phyloP scores from a whole-genome alignment of 2,888 invertebrate genomes.

The Lumbricus terrestris region DNA sequence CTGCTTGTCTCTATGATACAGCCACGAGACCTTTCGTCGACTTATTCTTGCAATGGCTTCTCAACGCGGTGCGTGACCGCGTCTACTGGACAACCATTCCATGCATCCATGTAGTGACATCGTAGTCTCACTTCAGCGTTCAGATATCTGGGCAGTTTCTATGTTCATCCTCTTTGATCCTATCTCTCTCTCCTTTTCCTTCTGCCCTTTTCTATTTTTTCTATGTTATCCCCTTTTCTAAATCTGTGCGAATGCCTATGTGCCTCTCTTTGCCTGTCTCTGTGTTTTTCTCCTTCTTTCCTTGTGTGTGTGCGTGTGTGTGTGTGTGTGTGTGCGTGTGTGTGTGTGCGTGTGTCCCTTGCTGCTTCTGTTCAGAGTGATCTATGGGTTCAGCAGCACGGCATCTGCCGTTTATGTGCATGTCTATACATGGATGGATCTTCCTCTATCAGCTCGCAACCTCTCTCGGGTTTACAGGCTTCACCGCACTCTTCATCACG shows the following conservation, averaged over 20 bases:
- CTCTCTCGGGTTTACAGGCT: neutral
- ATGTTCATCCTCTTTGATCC: neutral
- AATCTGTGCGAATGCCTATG: neutral
- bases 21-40: neutral
- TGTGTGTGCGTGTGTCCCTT: no score
- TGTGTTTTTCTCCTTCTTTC: neutral
- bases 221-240: neutral
- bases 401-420: neutral
- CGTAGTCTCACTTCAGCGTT: neutral
- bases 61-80: neutral
- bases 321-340: no score
- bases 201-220: neutral
- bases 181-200: neutral
- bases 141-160: neutral
- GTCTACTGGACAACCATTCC: neutral
- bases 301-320: no score
- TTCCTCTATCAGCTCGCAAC: neutral
- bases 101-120: no score
- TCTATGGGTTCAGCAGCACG: neutral
- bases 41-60: neutral
- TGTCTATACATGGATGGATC: neutral
- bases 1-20: neutral
- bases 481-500: neutral
- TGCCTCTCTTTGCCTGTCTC: neutral
- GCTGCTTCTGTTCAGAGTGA: neutral